Conservation (phyloP, 2,113 vertebrate species). For the Sapajus apella region DNA sequence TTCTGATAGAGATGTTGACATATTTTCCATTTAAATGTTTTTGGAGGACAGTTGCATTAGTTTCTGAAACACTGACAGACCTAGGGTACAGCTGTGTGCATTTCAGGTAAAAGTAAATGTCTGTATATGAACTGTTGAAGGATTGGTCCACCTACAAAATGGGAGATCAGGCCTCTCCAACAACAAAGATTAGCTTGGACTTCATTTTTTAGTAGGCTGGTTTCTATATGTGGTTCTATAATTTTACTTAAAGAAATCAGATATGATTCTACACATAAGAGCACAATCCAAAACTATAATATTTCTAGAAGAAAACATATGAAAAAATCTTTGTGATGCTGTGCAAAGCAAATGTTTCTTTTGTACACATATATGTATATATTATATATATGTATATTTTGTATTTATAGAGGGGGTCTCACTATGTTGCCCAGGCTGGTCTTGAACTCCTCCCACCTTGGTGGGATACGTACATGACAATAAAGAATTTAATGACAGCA, state of each 20-base stretch:
- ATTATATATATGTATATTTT: too few relatives aligned
- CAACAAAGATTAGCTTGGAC: not conserved
- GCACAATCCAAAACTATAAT: too few relatives aligned
- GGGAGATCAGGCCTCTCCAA: not conserved
- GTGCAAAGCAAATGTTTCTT: too few relatives aligned
- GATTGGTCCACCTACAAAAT: not conserved
- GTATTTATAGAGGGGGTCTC: too few relatives aligned
- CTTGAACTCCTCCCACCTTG: too few relatives aligned
- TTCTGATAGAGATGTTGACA: not conserved
- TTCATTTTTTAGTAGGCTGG: not conserved
- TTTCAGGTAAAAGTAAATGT: constrained; percentile 1
- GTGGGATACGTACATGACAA: not conserved
- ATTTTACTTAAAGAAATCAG: too few relatives aligned
- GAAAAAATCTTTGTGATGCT: too few relatives aligned
- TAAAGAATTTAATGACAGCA: not conserved
- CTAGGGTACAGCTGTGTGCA: not conserved
- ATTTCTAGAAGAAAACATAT: too few relatives aligned
- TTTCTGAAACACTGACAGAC: not conserved
- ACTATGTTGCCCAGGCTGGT: too few relatives aligned
- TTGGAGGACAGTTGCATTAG: not conserved
- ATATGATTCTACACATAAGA: too few relatives aligned
- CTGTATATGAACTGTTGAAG: not conserved
- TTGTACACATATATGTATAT: too few relatives aligned
- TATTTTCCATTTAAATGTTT: not conserved
- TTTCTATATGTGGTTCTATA: not conserved